Evolutionary conservation across 2,797 vertebrate species (phyloP), one percentile per base, ranked within the genome.

Genomic region (Echeneis naucrates): DNA sequence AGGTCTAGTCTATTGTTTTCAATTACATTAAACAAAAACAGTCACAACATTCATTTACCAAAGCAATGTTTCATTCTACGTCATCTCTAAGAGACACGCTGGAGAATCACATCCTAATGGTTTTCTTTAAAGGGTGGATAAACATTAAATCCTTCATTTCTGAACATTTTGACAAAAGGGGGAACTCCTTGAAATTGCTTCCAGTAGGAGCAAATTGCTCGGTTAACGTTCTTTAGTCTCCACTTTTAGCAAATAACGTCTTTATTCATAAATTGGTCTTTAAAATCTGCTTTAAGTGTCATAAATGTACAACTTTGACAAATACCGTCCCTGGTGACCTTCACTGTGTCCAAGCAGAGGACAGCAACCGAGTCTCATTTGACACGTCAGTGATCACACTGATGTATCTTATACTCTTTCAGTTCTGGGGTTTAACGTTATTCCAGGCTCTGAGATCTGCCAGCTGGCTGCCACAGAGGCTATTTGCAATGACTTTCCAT

Each of bases 341-440:
- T 81, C 42, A 64, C 42, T 52, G 50, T 61, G 27, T 58, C 54
- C 44, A 54, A 75, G 61, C 67, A 63, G 68, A 60, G 60, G 24
- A 42, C 6, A 63, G 61, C 72, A 64, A 68, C 67, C 68, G 61
- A 58, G 66, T 77, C 72, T 69, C 68, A 50, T 80, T 62, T 76
- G 77, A 86, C 75, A 82, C 27, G 12, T 69, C 70, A 68, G 71
- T 76, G 80, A 89, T 89, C 86, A 86, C 58, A n/a, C 54, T 72
- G 75, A 77, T 80, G 77, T 47, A 77, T 88, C 67, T 57, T 60
- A 60, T 62, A 55, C 71, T 70, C 65, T 68, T 83, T 80, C 12
- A 38, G 70, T 75, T 84, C 64, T 42, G 23, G 57, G 67, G 52
- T 81, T 86, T 78, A 77, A 82, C 70, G 61, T 65, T 62, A 84